Evolutionary conservation across 2,888 invertebrate species (phyloP).

Genomic region (Campaea margaritaria): DNA sequence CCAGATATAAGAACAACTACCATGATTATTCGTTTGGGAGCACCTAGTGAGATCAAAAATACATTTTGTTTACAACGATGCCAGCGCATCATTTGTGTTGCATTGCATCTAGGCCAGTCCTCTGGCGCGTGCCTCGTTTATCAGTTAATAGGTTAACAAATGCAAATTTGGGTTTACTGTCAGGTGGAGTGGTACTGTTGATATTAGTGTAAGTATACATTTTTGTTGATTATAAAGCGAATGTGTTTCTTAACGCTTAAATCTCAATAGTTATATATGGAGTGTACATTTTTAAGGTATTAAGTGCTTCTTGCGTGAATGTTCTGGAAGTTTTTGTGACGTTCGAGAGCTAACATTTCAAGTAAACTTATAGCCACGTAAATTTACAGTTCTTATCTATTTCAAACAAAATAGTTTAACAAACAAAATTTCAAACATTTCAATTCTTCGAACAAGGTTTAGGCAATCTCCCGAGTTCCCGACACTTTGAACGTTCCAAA

Average conservation of each 20-base stretch:
- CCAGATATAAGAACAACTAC: background rate
- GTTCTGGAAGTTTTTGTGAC: too few relatives aligned
- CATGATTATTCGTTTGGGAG: conserved; percentile 24
- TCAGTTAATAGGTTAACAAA: conserved; percentile 56
- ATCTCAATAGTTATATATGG: background rate
- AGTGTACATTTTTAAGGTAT: background rate
- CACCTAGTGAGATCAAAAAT: conserved; percentile 45
- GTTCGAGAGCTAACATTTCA: too few relatives aligned
- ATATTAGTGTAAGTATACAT: background rate
- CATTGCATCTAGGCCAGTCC: conserved; percentile 49
- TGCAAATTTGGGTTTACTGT: conserved; percentile 44
- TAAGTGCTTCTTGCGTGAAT: too few relatives aligned
- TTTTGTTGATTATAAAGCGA: conserved; percentile 1
- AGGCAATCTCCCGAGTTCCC: conserved; percentile 5
- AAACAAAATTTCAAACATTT: conserved; percentile 10
- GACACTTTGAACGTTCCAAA: conserved; percentile 19
- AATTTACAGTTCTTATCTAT: too few relatives aligned
- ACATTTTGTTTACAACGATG: conserved; percentile 55
- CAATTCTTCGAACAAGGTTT: background rate
- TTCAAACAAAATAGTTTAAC: conserved; percentile 3
- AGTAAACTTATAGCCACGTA: too few relatives aligned
- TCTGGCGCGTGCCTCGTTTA: conserved; percentile 41
- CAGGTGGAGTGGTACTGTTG: conserved; percentile 43
- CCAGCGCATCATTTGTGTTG: conserved; percentile 39
- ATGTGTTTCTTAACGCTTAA: background rate